Evolutionary conservation across 2,113 vertebrate species (phyloP).

Genomic region (Balaenoptera acutorostrata): DNA sequence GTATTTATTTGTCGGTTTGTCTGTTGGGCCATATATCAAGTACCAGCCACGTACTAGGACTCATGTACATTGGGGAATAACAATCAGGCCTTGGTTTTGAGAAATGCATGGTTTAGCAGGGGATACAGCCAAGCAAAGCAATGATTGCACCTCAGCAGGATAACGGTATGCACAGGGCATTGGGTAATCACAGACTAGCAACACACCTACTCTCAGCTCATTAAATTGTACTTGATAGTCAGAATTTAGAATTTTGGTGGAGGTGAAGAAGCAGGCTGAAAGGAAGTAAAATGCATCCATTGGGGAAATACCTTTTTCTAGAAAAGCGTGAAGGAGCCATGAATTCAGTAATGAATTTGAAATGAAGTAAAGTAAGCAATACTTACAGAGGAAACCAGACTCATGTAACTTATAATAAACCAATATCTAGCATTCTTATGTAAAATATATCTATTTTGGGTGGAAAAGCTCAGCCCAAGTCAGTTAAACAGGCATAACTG

Average conservation of each 20-base stretch:
- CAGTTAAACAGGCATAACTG: slow-evolving; percentile 49
- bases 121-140: not conserved
- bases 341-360: slow-evolving; percentile 43
- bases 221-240: slow-evolving; percentile 7
- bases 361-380: slow-evolving; percentile 42
- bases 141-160: not conserved
- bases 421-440: slow-evolving; percentile 59
- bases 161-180: not conserved
- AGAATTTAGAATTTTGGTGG: slow-evolving; percentile 10
- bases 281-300: not conserved
- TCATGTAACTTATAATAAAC: slow-evolving; percentile 34
- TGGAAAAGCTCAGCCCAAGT: not conserved
- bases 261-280: not conserved
- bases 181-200: not conserved
- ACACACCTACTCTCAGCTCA: not conserved
- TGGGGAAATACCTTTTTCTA: slow-evolving; percentile 9
- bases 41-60: not conserved
- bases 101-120: not conserved
- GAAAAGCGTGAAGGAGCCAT: slow-evolving; percentile 4
- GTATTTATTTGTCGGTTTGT: not conserved
- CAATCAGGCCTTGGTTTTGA: not conserved
- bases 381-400: slow-evolving; percentile 19
- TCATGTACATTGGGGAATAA: not conserved
- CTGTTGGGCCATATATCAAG: not conserved
- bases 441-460: slow-evolving; percentile 65